Evolutionary conservation across 2,797 vertebrate genomes (phyloP).

Genomic region (Myiotriccus ornatus): DNA sequence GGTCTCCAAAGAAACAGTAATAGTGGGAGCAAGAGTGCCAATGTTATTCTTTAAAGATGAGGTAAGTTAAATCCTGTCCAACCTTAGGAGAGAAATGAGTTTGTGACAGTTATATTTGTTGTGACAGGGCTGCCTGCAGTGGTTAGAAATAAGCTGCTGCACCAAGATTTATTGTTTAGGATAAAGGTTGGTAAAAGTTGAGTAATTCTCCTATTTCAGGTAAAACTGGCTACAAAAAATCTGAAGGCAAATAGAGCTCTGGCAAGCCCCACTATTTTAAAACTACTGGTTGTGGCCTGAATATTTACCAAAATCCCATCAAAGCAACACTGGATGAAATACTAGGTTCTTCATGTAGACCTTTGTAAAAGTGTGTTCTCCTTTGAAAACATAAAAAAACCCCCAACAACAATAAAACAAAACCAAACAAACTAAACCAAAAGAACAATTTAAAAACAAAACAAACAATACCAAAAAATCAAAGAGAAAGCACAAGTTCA

Average conservation of each 20-base stretch:
- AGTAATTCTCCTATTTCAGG: not conserved
- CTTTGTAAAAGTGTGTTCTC: not conserved
- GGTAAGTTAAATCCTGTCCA: constrained; percentile 3
- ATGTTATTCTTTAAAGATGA: constrained; percentile 54
- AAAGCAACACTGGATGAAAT: not conserved
- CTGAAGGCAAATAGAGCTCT: not conserved
- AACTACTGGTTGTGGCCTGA: not conserved
- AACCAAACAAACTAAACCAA: not conserved
- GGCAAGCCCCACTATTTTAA: not conserved
- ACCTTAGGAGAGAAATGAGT: not conserved
- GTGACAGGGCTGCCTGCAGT: not conserved
- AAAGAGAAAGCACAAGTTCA: not conserved
- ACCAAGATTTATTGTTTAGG: not conserved
- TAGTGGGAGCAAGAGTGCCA: constrained; percentile 46
- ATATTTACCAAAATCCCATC: not conserved
- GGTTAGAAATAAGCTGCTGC: not conserved
- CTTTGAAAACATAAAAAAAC: not conserved
- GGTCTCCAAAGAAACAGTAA: constrained; percentile 56
- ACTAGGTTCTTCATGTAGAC: not conserved
- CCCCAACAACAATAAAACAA: not conserved
- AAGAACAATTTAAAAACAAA: not conserved
- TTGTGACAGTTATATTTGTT: not conserved
- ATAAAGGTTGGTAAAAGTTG: not conserved
- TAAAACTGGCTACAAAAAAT: not conserved
- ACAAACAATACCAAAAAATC: not conserved